phyloP scores from a whole-genome alignment of 2,113 vertebrate genomes.

The Hepsetus odoe region DNA sequence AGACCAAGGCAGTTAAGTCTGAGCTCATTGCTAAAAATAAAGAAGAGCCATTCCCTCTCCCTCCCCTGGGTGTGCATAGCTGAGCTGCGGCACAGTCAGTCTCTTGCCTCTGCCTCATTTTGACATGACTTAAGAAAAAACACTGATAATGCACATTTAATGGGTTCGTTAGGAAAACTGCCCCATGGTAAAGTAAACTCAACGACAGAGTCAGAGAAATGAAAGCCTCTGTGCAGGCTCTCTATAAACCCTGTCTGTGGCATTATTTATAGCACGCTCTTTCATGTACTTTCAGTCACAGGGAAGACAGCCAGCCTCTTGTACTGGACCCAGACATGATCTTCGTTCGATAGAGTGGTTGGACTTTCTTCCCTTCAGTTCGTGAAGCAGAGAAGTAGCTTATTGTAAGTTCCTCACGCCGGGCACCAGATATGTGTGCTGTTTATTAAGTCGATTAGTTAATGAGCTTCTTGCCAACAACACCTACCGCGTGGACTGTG shows the following conservation, averaged over 20 bases:
- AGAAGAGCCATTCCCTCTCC: slow-evolving; percentile 1
- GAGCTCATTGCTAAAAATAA: slow-evolving; percentile 56
- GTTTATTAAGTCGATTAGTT: neutral
- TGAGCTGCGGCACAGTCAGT: slow-evolving; percentile 3
- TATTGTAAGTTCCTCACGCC: neutral
- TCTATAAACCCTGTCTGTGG: neutral
- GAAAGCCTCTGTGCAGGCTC: neutral
- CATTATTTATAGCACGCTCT: neutral
- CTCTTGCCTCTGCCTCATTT: neutral
- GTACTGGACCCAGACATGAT: no score
- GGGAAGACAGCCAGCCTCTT: no score
- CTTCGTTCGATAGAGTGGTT: neutral
- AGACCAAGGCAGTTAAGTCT: slow-evolving; percentile 35
- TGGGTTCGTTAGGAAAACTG: neutral
- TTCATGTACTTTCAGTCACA: neutral
- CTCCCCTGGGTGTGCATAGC: slow-evolving; percentile 14
- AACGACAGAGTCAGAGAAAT: neutral
- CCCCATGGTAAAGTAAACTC: neutral
- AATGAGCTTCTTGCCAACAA: neutral
- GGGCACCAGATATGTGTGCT: neutral
- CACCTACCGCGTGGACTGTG: neutral
- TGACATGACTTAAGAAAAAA: neutral
- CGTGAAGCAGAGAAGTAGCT: neutral
- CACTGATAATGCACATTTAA: neutral
- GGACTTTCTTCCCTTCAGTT: neutral